Evolutionary conservation across 2,113 vertebrate genomes (phyloP).

Genomic region (Oreotrochilus melanogaster): DNA sequence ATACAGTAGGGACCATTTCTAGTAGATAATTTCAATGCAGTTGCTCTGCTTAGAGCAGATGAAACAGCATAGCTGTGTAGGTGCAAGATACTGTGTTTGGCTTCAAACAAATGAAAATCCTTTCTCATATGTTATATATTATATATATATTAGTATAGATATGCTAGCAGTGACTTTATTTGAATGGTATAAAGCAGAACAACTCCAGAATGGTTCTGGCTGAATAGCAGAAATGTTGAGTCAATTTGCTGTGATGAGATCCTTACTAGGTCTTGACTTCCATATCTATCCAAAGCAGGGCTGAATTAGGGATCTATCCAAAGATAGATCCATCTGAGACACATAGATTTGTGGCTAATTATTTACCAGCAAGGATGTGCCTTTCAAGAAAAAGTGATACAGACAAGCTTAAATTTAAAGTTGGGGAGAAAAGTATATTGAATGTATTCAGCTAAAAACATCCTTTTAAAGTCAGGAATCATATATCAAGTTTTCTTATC

Average conservation of each 20-base stretch:
- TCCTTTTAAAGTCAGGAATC: neutral
- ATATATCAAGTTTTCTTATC: neutral
- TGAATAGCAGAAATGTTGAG: neutral
- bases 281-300: neutral
- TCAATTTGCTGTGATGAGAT: neutral
- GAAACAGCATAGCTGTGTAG: neutral
- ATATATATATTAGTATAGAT: neutral
- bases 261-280: neutral
- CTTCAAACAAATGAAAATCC: neutral
- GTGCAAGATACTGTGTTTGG: neutral
- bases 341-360: neutral
- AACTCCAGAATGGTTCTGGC: neutral
- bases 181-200: neutral
- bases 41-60: neutral
- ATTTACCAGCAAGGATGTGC: neutral
- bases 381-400: neutral
- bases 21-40: neutral
- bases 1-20: neutral
- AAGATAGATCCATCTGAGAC: neutral
- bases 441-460: neutral
- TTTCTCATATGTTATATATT: neutral
- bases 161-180: neutral
- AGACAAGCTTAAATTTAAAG: neutral
- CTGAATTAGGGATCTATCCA: neutral
- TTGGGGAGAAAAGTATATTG: neutral